Evolutionary conservation across 2,113 vertebrate species (phyloP), one percentile per base, ranked within the genome.

Genomic region (Strix uralensis): DNA sequence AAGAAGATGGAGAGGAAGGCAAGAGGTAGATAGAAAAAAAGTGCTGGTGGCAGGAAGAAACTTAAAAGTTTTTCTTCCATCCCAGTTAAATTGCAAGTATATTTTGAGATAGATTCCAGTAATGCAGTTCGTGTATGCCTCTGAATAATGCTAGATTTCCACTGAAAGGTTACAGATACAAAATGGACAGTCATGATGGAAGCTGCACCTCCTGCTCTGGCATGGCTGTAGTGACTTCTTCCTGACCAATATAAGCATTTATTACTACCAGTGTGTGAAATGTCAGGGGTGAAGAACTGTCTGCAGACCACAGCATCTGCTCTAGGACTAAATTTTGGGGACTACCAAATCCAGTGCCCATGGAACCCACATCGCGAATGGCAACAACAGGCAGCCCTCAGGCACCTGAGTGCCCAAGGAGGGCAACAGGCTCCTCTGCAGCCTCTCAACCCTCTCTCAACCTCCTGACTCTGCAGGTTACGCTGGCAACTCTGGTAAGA

Each of bases 401-500:
- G 46, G 66, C 51, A 57, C 34, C 2, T 0, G 29, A 27, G 15
- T 29, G 22, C 34, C 66, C 0, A 1, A 32, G 36, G 5, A 0
- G 57, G 42, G 84, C 6, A 4, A 86, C 19, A 44, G 34, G 10
- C 46, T 83, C 34, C 57, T 58, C 51, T 49, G 59, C 51, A 65
- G 75, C 61, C 9, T 5, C 70, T 32, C 51, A 46, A 11, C 23
- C 27, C 42, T 63, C 58, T 29, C 52, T 30, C 47, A 75, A 2
- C 18, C 9, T 4, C 1, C 58, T 81, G 77, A 69, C 85, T 27
- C 7, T 57, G 46, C 55, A 86, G 66, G 23, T 61, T 58, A 71
- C 7, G 1, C 20, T 47, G 62, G n/a, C 75, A 74, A 1, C 34
- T 38, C 49, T 16, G 3, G 44, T 10, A 38, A 67, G 67, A 55